These are phyloP conservation scores for Drosophila rubida DNA, from an alignment of 2,888 invertebrate genomes.

Conservation along the genomic window DNA sequence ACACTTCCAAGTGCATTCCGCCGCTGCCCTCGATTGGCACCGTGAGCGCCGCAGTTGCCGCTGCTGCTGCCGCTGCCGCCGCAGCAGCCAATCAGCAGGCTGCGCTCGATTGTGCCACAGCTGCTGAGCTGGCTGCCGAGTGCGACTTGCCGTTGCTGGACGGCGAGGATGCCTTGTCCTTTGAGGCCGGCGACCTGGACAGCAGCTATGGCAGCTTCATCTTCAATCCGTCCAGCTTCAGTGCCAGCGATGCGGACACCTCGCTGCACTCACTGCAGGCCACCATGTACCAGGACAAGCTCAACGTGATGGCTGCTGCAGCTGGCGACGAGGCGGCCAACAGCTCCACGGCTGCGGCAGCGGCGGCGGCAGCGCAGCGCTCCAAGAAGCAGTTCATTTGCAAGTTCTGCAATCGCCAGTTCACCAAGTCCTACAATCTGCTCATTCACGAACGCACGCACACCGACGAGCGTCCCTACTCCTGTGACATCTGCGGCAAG, in stretches of 20 bases:
- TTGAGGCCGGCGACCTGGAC: slow-evolving; percentile 86
- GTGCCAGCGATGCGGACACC: slow-evolving; percentile 57
- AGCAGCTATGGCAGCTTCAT: slow-evolving; percentile 90
- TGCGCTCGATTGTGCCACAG: slow-evolving; percentile 64
- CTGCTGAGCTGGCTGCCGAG: slow-evolving; percentile 88
- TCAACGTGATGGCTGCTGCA: slow-evolving; percentile 66
- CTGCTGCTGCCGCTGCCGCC: slow-evolving; percentile 86
- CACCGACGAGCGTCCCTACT: slow-evolving; percentile 98
- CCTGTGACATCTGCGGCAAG: slow-evolving; percentile 98
- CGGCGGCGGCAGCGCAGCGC: slow-evolving; percentile 85
- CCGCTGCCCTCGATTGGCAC: slow-evolving; percentile 86
- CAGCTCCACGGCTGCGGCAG: slow-evolving; percentile 51
- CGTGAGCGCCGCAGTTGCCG: slow-evolving; percentile 82
- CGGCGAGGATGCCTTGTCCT: slow-evolving; percentile 90
- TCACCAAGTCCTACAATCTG: slow-evolving; percentile 97
- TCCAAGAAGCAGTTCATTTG: slow-evolving; percentile 99
- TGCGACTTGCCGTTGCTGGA: slow-evolving; percentile 90
- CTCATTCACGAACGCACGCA: slow-evolving; percentile 99
- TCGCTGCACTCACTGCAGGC: slow-evolving; percentile 80
- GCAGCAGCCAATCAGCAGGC: slow-evolving; percentile 86
- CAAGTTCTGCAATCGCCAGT: slow-evolving; percentile 98
- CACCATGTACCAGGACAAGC: slow-evolving; percentile 84
- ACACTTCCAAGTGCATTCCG: slow-evolving; percentile 56
- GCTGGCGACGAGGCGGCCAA: slow-evolving; percentile 45
- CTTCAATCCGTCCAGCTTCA: slow-evolving; percentile 86